These are phyloP conservation scores for Todiramphus chloris DNA, from an alignment of 2,113 vertebrate species.

Conservation along the genomic window DNA sequence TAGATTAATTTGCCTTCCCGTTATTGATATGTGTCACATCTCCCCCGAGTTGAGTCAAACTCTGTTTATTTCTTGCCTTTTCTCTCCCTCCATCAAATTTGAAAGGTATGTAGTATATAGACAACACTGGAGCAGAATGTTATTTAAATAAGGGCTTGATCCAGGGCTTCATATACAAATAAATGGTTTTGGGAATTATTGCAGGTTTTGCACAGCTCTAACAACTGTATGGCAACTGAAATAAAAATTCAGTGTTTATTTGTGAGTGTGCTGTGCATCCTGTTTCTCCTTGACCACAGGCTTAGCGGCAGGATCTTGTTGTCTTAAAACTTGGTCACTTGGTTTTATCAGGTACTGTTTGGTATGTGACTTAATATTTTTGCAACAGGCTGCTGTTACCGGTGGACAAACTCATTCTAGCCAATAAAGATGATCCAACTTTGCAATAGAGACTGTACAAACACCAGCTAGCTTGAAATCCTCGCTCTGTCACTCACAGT, in stretches of 20 bases:
- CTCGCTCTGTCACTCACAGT: rapidly evolving
- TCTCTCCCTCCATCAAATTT: neutral
- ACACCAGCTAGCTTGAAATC: neutral
- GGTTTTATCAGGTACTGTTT: neutral
- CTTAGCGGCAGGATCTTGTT: neutral
- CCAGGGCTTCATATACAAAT: neutral
- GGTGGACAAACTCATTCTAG: neutral
- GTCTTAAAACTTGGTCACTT: neutral
- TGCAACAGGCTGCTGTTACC: neutral
- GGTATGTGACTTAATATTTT: neutral
- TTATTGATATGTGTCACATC: neutral
- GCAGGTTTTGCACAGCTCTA: neutral
- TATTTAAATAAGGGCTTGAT: neutral
- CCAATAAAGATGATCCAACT: neutral
- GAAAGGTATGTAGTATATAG: neutral
- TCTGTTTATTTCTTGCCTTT: neutral
- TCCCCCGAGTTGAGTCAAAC: neutral
- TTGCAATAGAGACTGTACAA: neutral
- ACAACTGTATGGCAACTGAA: neutral
- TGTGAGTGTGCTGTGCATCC: neutral
- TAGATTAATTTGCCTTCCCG: neutral
- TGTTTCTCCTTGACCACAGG: neutral
- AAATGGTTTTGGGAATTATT: neutral
- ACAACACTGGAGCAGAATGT: neutral
- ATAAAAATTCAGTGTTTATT: neutral